Base-by-base conservation (phyloP, 2,113 vertebrate genomes). In the Oncorhynchus kisutch region DNA sequence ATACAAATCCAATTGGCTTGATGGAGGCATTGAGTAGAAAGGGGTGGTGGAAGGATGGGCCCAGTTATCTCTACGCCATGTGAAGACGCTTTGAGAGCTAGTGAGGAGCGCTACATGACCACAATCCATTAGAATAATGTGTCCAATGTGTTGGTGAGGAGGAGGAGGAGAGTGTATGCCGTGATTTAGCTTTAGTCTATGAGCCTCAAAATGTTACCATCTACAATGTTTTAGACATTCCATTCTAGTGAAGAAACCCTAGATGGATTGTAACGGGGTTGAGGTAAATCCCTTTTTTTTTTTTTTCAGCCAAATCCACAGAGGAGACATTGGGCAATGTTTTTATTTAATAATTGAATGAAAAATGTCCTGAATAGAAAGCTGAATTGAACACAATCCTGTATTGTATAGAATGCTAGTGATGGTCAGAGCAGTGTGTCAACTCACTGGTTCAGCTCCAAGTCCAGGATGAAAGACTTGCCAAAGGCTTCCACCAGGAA, bases 381-480 rank as follows among this genome's bases (percentile, higher is more conserved):
- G 51, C 51, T 54, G 14, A 54, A 54, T 5, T 54, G 16, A 54
- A 54, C 14, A 54, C 16, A 54, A 18, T 14, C 51, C 16, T 54
- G 14, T 51, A 16, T 51, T 39, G 39, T 39, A 39, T 39, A 39
- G 39, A 39, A 39, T 39, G 39, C 39, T 45, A 9, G 39, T 45
- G 39, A 45, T 18, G 3, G 51, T 18, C 16, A 4, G 12, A 4
- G 31, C 60, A 64, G 60, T 24, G n/a, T 54, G 75, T 60, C 25
- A 68, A 92, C 96, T 95, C 91, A 98, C 96, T 98, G 96, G 91
- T 97, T 98, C 66, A 98, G 90, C 72, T 91, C 94, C 82, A 99
- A 94, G 87, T 98, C 97, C 82, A 99, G 91, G 78, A 95, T 93
- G 91, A 98, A 98, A 79, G 93, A 90, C 0, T 83, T 88, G 76